A percentile compares a stretch with the other conserved stretches of the same genome.
phyloP scores from a whole-genome alignment of 2,797 vertebrate species.

The Tachyglossus aculeatus region DNA sequence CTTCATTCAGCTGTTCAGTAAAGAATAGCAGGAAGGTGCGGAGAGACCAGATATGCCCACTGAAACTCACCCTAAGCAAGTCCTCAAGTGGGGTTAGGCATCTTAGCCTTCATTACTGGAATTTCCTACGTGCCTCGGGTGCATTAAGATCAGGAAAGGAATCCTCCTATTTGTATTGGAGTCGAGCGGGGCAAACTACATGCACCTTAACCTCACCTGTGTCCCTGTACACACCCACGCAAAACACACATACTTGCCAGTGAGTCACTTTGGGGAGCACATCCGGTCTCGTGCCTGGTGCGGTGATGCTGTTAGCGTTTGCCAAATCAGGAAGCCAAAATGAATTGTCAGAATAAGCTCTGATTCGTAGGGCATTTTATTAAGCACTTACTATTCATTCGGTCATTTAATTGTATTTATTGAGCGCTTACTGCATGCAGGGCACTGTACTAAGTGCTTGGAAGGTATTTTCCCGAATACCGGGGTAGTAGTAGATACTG shows the following conservation, averaged over 20 bases:
- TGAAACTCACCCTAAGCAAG: no score
- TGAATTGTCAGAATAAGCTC: slow-evolving; percentile 3
- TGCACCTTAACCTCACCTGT: slow-evolving; percentile 34
- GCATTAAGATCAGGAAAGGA: not conserved
- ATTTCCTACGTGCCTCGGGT: not conserved
- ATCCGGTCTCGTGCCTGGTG: slow-evolving; percentile 8
- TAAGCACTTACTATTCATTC: no score
- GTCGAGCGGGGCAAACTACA: not conserved
- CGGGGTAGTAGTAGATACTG: no score
- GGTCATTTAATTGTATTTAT: no score
- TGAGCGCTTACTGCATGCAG: no score
- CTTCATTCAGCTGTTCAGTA: slow-evolving; percentile 2
- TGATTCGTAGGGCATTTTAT: no score
- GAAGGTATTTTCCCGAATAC: no score
- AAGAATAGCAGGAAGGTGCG: not conserved
- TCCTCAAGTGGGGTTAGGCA: not conserved
- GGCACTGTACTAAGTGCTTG: no score
- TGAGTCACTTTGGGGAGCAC: slow-evolving; percentile 25
- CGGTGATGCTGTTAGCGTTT: not conserved
- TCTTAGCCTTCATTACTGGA: not conserved
- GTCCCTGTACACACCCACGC: slow-evolving; percentile 6
- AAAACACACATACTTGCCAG: slow-evolving; percentile 15
- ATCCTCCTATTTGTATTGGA: not conserved
- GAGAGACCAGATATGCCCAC: not conserved
- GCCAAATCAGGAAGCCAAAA: slow-evolving; percentile 17